These are phyloP conservation scores for Ctenosaura bakeri DNA, from an alignment of 2,797 vertebrate species.

Conservation along the genomic window DNA sequence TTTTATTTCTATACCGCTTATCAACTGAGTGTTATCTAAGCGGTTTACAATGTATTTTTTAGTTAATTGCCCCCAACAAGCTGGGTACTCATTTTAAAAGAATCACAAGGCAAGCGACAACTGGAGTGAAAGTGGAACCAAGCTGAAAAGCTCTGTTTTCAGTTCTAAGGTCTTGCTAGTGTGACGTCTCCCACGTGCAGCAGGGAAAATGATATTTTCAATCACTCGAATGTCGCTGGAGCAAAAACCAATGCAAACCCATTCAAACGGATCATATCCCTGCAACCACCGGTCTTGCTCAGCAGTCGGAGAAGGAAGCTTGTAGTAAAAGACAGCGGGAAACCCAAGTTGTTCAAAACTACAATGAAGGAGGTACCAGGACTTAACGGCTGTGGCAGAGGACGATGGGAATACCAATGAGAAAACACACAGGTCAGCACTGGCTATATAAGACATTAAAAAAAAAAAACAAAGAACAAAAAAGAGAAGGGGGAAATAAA, in stretches of 20 bases:
- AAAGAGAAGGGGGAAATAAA: not conserved
- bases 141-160: not conserved
- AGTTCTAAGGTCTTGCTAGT: no score
- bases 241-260: no score
- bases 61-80: no score
- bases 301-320: no score
- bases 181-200: fast-evolving
- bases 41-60: no score
- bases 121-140: not conserved
- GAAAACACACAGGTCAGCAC: constrained; percentile 48
- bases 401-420: not conserved
- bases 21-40: no score
- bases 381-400: not conserved
- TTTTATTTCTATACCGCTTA: no score
- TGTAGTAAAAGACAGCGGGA: not conserved
- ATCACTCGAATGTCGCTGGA: not conserved
- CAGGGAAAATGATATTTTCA: not conserved
- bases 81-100: no score
- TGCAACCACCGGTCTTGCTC: no score
- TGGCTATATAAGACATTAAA: constrained; percentile 44
- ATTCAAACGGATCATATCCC: no score
- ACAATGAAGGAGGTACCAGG: not conserved
- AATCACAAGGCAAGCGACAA: not conserved
- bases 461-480: not conserved
- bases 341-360: no score